Evolutionary conservation across 1,140 invertebrate species (phyloP).

Genomic region (Adoxophyes honmai): DNA sequence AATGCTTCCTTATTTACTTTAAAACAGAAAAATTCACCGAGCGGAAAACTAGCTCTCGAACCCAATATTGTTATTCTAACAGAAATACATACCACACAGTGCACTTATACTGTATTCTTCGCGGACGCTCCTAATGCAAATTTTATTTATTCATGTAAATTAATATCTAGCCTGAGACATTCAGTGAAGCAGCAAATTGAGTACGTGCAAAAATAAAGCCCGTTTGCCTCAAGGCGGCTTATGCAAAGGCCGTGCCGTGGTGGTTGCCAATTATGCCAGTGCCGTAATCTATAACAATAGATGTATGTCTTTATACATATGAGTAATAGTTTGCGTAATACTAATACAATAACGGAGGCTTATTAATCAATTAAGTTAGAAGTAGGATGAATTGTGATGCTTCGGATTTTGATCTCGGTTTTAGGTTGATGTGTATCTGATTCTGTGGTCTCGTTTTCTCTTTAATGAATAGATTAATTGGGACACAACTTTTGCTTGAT

Average conservation of each 20-base stretch:
- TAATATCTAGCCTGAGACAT: constrained; percentile 72
- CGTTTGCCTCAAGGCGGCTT: constrained; percentile 32
- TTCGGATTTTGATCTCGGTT: no score
- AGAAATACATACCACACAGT: constrained; percentile 20
- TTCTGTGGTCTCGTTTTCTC: no score
- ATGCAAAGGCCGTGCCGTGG: constrained; percentile 40
- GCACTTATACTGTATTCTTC: constrained; percentile 59
- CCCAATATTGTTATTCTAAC: constrained; percentile 9
- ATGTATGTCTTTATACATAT: not conserved
- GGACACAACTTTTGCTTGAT: no score
- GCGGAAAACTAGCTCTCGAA: constrained; percentile 12
- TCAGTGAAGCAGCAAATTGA: constrained; percentile 72
- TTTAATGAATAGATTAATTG: no score
- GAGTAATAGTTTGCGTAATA: no score
- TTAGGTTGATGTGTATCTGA: no score
- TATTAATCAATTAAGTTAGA: no score
- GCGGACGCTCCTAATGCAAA: constrained; percentile 69
- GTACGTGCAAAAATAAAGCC: constrained; percentile 74
- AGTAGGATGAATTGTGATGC: no score
- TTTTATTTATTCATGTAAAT: constrained; percentile 77
- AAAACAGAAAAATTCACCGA: not conserved
- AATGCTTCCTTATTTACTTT: no score
- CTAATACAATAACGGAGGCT: no score
- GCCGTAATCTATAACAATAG: not conserved
- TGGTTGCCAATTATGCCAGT: constrained; percentile 46